These are phyloP conservation scores for Orchestia grillus DNA, from an alignment of 1,140 invertebrate genomes.

Conservation along the genomic window DNA sequence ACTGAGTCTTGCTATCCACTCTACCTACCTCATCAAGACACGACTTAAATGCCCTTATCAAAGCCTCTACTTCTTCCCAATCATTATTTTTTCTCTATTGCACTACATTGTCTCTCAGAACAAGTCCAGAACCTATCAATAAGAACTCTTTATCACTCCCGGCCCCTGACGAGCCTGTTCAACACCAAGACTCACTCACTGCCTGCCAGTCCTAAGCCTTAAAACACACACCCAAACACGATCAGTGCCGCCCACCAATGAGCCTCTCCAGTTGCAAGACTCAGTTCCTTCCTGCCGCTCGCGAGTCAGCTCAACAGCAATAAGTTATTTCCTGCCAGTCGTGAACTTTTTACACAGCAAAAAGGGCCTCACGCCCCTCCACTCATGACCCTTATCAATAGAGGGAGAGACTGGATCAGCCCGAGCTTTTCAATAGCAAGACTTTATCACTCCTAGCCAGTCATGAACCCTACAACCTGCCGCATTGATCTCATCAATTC, in stretches of 20 bases:
- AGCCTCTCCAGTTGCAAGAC: neutral
- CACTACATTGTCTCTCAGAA: neutral
- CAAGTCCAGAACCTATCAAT: neutral
- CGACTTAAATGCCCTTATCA: neutral
- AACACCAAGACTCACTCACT: too few species aligned
- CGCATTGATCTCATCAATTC: neutral
- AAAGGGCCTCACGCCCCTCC: too few species aligned
- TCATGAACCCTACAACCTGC: neutral
- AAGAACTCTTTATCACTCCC: neutral
- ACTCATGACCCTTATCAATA: too few species aligned
- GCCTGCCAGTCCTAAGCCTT: too few species aligned
- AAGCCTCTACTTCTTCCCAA: neutral
- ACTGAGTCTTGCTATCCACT: neutral
- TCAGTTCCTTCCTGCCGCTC: neutral
- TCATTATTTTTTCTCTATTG: neutral
- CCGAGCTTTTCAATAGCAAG: neutral
- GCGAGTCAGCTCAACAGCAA: neutral
- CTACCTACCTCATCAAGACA: neutral
- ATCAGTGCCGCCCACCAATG: too few species aligned
- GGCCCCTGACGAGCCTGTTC: neutral
- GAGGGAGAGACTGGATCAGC: too few species aligned
- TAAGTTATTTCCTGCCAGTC: too few species aligned
- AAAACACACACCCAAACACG: too few species aligned
- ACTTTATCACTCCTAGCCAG: neutral
- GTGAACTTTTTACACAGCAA: too few species aligned